Percentiles rank a stretch among this genome's conserved stretches.
Evolutionary conservation across 2,888 invertebrate species (phyloP).

Genomic region (Elysia crispata): DNA sequence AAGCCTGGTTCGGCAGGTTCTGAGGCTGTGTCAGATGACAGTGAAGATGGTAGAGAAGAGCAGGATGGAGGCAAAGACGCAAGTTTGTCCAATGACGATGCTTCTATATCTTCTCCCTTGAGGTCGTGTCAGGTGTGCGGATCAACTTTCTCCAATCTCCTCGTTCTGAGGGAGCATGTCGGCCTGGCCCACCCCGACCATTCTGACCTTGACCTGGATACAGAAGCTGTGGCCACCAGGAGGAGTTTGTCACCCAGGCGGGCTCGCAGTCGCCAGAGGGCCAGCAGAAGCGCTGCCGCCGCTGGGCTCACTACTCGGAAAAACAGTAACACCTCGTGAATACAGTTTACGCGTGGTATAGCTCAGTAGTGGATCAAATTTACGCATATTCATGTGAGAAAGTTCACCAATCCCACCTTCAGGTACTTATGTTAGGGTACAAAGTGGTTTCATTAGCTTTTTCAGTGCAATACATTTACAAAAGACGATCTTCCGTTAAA

Average conservation of each 20-base stretch:
- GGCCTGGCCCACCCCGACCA: slow-evolving; percentile 84
- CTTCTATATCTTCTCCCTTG: too few relatives aligned
- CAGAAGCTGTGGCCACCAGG: slow-evolving; percentile 83
- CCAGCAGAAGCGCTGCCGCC: background rate
- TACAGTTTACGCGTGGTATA: too few relatives aligned
- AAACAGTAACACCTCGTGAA: background rate
- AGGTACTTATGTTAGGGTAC: too few relatives aligned
- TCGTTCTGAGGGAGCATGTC: slow-evolving; percentile 85
- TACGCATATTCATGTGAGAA: too few relatives aligned
- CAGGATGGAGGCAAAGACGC: slow-evolving; percentile 68
- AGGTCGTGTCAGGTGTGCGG: slow-evolving; percentile 86
- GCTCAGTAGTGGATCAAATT: too few relatives aligned
- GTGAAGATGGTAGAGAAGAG: slow-evolving; percentile 52
- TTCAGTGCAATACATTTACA: too few relatives aligned
- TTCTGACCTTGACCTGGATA: slow-evolving; percentile 80
- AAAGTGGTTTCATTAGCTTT: too few relatives aligned
- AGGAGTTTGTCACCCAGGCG: slow-evolving; percentile 31
- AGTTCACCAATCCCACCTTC: too few relatives aligned
- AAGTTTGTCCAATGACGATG: slow-evolving; percentile 47
- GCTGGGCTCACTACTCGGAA: slow-evolving; percentile 24
- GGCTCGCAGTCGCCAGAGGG: slow-evolving; percentile 39
- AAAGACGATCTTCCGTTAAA: too few relatives aligned
- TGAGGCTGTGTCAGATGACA: slow-evolving; percentile 52
- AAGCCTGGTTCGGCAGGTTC: slow-evolving; percentile 51
- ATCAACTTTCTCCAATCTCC: slow-evolving; percentile 82